phyloP scores from a whole-genome alignment of 2,797 vertebrate species.

The Spinibarbus caldwelli region DNA sequence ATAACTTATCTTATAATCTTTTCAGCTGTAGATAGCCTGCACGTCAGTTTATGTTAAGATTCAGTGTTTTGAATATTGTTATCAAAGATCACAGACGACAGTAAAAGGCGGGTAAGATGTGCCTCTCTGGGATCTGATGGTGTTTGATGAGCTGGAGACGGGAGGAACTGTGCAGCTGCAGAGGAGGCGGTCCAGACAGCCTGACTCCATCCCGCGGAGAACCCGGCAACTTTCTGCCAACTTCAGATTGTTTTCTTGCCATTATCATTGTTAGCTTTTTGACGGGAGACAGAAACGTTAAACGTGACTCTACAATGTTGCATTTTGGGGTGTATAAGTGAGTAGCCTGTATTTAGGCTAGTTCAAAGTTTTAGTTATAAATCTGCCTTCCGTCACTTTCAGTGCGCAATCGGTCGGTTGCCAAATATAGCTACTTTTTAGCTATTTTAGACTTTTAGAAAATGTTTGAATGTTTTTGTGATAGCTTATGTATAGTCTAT shows the following conservation, averaged over 20 bases:
- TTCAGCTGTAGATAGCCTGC: neutral
- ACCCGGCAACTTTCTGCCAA: slow-evolving; percentile 79
- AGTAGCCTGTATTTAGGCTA: neutral
- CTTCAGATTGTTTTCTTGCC: slow-evolving; percentile 80
- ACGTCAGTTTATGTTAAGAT: too few relatives aligned
- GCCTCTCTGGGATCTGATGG: slow-evolving; percentile 28
- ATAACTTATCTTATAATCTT: neutral
- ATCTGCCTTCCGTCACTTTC: neutral
- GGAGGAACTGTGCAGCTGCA: slow-evolving; percentile 75
- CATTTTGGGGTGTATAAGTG: neutral
- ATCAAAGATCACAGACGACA: neutral
- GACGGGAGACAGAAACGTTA: slow-evolving; percentile 72
- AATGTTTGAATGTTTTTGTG: neutral
- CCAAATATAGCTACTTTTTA: too few relatives aligned
- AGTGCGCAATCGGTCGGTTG: neutral
- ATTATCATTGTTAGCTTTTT: slow-evolving; percentile 78
- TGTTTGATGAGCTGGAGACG: slow-evolving; percentile 42
- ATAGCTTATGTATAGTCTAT: neutral
- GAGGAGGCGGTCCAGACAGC: slow-evolving; percentile 83
- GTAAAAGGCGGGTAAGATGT: neutral
- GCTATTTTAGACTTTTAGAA: neutral
- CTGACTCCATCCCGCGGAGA: slow-evolving; percentile 85
- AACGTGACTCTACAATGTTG: neutral
- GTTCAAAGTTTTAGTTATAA: neutral
- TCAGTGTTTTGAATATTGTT: neutral